These are phyloP conservation scores for Hydrotaea diabolus DNA, from an alignment of 2,888 invertebrate genomes.

Conservation along the genomic window DNA sequence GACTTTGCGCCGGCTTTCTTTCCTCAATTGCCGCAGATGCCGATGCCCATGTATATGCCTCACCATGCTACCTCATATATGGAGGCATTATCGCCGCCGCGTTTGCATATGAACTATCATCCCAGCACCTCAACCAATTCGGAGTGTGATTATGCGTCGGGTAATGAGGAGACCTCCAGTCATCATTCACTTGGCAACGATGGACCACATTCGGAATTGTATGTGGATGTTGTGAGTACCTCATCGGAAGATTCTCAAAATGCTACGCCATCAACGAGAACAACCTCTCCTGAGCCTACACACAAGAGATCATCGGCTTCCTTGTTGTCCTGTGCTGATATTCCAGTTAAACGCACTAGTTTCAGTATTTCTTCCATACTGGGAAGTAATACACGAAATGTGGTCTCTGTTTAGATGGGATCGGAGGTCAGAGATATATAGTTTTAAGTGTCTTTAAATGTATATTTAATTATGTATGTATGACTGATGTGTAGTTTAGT, in stretches of 20 bases:
- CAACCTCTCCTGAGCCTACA: slow-evolving; percentile 54
- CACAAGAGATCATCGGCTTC: slow-evolving; percentile 31
- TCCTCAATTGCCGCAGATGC: slow-evolving; percentile 48
- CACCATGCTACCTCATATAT: slow-evolving; percentile 38
- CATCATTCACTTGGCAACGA: slow-evolving; percentile 58
- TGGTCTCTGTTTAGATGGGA: slow-evolving; percentile 46
- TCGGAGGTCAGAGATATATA: too few species aligned
- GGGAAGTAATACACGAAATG: slow-evolving; percentile 64
- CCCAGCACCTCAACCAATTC: neutral
- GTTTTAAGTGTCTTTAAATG: too few species aligned
- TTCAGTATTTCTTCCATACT: slow-evolving; percentile 81
- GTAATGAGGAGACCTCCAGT: slow-evolving; percentile 48
- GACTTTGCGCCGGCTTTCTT: slow-evolving; percentile 36
- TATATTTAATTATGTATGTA: too few species aligned
- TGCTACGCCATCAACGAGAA: slow-evolving; percentile 36
- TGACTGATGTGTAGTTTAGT: neutral
- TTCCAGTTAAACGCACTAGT: slow-evolving; percentile 74
- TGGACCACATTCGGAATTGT: slow-evolving; percentile 69
- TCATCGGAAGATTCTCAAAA: slow-evolving; percentile 63
- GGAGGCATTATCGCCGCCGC: neutral
- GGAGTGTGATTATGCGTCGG: slow-evolving; percentile 41
- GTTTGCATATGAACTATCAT: neutral
- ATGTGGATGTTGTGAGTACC: slow-evolving; percentile 76
- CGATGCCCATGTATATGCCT: slow-evolving; percentile 53
- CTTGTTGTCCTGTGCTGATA: slow-evolving; percentile 60